Evolutionary conservation across 2,888 invertebrate genomes (phyloP).

Genomic region (Morpho achilles): DNA sequence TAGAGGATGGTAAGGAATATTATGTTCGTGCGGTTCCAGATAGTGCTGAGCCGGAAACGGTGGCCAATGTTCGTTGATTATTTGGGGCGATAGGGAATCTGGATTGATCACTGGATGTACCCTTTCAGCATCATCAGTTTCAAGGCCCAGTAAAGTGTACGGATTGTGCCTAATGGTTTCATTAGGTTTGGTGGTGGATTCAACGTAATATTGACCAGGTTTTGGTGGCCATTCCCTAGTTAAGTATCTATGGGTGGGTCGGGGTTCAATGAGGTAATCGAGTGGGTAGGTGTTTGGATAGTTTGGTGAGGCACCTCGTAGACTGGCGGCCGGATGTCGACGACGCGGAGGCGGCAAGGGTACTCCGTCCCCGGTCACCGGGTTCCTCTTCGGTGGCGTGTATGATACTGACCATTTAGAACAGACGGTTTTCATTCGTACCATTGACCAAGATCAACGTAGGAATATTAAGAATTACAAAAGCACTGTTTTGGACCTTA

Average conservation of each 20-base stretch:
- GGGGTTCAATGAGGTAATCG: conserved; percentile 44
- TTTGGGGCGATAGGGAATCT: conserved; percentile 60
- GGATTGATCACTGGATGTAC: conserved; percentile 56
- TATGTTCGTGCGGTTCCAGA: conserved; percentile 56
- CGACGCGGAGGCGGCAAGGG: conserved; percentile 72
- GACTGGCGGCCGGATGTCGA: conserved; percentile 67
- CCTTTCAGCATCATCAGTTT: conserved; percentile 56
- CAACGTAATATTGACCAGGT: conserved; percentile 66
- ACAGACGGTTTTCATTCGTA: conserved; percentile 68
- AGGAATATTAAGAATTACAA: conserved; percentile 5
- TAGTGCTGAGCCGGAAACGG: conserved; percentile 72
- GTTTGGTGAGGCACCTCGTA: conserved; percentile 67
- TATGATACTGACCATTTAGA: conserved; percentile 73
- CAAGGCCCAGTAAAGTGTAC: conserved; percentile 64
- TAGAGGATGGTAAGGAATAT: conserved; percentile 56
- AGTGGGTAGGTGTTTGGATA: conserved; percentile 35
- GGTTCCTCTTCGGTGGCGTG: conserved; percentile 80
- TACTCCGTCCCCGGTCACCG: conserved; percentile 82
- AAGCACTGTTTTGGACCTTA: neutral
- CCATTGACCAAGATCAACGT: conserved; percentile 26
- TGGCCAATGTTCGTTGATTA: conserved; percentile 66
- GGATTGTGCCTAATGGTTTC: conserved; percentile 50
- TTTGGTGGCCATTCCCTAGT: conserved; percentile 62
- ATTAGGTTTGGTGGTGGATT: conserved; percentile 54
- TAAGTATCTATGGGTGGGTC: conserved; percentile 64